These are phyloP conservation scores for Drosophila busckii DNA, from an alignment of 1,140 invertebrate species.

Conservation along the genomic window DNA sequence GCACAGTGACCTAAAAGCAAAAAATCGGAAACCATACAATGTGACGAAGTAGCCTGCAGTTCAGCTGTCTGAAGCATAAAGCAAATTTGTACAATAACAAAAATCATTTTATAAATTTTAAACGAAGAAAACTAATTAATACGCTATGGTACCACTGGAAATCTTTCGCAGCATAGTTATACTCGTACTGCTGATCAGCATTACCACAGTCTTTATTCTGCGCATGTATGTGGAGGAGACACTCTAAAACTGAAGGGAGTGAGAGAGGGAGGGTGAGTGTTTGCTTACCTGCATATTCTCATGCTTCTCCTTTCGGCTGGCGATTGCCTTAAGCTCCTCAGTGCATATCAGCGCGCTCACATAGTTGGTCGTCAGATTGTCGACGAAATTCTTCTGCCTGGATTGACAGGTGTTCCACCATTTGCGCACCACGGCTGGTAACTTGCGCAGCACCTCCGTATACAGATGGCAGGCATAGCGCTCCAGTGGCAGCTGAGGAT, in stretches of 20 bases:
- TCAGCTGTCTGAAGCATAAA: neutral
- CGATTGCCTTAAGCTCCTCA: constrained; percentile 84
- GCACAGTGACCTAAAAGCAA: constrained; percentile 83
- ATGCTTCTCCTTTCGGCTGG: constrained; percentile 80
- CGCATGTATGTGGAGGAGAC: constrained; percentile 16
- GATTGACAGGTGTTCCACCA: constrained; percentile 89
- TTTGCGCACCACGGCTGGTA: constrained; percentile 89
- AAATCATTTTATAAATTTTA: too few relatives aligned
- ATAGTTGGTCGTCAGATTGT: constrained; percentile 86
- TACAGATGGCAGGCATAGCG: constrained; percentile 86
- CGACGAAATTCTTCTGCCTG: constrained; percentile 84
- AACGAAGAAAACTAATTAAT: neutral
- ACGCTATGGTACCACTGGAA: constrained; percentile 41
- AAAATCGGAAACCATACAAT: too few relatives aligned
- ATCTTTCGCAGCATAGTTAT: constrained; percentile 50
- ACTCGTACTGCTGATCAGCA: constrained; percentile 35
- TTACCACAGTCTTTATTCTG: constrained; percentile 22
- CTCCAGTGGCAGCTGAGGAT: constrained; percentile 78
- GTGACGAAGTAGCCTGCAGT: neutral
- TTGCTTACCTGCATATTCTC: constrained; percentile 87
- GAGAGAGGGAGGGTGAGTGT: too few relatives aligned
- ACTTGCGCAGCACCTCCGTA: constrained; percentile 82
- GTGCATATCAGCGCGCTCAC: constrained; percentile 86
- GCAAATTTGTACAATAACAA: too few relatives aligned
- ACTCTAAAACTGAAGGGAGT: neutral